Evolutionary conservation across 2,797 vertebrate genomes (phyloP).

Genomic region (Nasua narica): DNA sequence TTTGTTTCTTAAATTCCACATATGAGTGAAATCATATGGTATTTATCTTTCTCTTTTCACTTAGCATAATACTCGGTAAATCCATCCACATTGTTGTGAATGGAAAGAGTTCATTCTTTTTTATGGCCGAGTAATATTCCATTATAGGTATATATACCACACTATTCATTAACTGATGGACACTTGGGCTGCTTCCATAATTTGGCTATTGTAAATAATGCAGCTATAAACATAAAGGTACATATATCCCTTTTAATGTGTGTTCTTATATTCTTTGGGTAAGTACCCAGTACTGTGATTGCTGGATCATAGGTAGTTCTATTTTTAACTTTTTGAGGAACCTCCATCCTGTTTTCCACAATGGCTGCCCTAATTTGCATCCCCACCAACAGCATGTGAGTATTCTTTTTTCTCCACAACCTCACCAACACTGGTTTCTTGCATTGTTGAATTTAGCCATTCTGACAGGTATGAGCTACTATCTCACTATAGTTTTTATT

Average conservation of each 20-base stretch:
- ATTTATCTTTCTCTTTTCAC: neutral
- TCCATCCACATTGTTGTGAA: neutral
- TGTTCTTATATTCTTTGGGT: neutral
- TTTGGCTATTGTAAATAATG: neutral
- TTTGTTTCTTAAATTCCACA: neutral
- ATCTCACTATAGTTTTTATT: neutral
- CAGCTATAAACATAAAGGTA: neutral
- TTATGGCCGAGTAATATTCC: neutral
- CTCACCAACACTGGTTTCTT: neutral
- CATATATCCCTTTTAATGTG: neutral
- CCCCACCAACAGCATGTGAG: neutral
- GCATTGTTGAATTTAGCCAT: neutral
- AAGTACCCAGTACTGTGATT: neutral
- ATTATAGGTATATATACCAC: neutral
- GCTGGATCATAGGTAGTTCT: neutral
- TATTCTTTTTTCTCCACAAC: neutral
- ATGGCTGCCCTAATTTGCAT: neutral
- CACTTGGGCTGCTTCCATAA: neutral
- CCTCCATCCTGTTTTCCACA: neutral
- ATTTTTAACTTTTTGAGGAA: neutral
- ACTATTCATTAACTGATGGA: neutral
- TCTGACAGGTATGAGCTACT: neutral
- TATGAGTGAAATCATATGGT: neutral
- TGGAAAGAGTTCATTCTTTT: neutral
- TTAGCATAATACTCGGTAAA: neutral